Conservation (phyloP, 2,113 vertebrate species). For the rat (Rattus norvegicus) region GRCr8 NC_086033.1:61569001-61569500, state of each 20-base stretch:
- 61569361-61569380: accelerated
- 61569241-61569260: background rate
- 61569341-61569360: background rate
- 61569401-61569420: background rate
- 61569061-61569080: conserved; percentile 68
- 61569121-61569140: conserved; percentile 64
- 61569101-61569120: conserved; percentile 76
- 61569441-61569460: background rate
- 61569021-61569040: conserved; percentile 73
- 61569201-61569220: background rate
- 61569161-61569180: conserved; percentile 58
- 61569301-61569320: background rate
- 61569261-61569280: background rate
- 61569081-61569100: conserved; percentile 74
- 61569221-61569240: background rate
- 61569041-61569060: conserved; percentile 73
- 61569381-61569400: background rate
- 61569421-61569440: background rate
- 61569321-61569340: background rate
- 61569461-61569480: background rate
- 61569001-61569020: conserved; percentile 51
- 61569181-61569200: conserved; percentile 37
- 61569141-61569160: conserved; percentile 61
- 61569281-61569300: background rate
- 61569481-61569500: background rate